phyloP scores from a whole-genome alignment of 2,888 invertebrate genomes.

The Plagiodera versicolora region DNA sequence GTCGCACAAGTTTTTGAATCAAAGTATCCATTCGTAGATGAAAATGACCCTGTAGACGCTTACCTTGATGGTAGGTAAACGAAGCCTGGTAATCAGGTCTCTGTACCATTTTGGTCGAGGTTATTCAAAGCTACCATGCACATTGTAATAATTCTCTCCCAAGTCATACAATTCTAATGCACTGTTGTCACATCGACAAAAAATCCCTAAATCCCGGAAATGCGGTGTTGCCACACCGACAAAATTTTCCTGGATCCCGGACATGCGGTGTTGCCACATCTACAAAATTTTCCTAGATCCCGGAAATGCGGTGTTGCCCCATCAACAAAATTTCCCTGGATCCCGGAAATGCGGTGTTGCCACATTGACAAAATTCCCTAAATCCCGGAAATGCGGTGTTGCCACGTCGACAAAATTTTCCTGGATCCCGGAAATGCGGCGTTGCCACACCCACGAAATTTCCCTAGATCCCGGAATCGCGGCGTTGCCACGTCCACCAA shows the following conservation, averaged over 20 bases:
- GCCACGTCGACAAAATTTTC: background rate
- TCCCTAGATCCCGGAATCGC: background rate
- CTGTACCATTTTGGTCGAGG: background rate
- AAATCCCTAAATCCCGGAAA: background rate
- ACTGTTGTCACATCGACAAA: background rate
- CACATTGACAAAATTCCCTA: background rate
- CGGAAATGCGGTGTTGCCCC: background rate
- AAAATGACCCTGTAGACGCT: background rate
- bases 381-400: background rate
- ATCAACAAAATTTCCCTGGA: background rate
- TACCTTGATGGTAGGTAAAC: background rate
- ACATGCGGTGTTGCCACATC: background rate
- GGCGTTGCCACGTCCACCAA: background rate
- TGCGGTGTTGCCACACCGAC: background rate
- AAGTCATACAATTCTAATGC: background rate
- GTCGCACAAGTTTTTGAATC: too few relatives aligned
- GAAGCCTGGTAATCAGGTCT: background rate
- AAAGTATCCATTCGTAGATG: too few relatives aligned
- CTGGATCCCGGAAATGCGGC: background rate
- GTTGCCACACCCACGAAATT: background rate
- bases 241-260: background rate
- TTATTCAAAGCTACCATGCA: background rate
- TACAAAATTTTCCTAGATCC: background rate
- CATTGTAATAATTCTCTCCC: background rate
- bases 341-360: background rate